These are phyloP conservation scores for Zosterops japonicus DNA, from an alignment of 2,113 vertebrate genomes.

Conservation along the genomic window DNA sequence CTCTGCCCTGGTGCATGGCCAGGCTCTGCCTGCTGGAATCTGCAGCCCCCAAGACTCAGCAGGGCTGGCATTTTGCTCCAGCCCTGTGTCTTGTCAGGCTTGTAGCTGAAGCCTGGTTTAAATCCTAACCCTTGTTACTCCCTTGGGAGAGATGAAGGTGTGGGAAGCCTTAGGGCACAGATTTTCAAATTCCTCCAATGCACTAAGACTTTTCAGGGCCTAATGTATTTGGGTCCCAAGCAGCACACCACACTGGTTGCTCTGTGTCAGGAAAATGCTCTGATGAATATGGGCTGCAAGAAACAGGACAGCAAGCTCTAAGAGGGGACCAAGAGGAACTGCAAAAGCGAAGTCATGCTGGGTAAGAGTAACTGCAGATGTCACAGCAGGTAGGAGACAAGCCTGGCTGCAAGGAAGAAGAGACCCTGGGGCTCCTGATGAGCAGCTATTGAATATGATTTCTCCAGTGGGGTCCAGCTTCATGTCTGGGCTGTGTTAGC, in stretches of 20 bases:
- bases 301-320: neutral
- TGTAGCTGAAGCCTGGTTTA: neutral
- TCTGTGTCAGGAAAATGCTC: neutral
- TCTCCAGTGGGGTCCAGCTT: neutral
- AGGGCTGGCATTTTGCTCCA: neutral
- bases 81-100: neutral
- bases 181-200: neutral
- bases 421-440: neutral
- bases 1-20: neutral
- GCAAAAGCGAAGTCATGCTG: neutral
- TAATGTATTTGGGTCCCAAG: neutral
- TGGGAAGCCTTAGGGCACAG: neutral
- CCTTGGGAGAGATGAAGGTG: neutral
- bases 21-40: neutral
- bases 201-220: neutral
- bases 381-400: neutral
- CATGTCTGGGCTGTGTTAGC: neutral
- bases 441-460: neutral
- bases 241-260: neutral
- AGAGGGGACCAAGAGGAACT: neutral
- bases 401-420: neutral
- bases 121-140: neutral
- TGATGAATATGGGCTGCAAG: neutral
- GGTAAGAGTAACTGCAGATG: neutral
- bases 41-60: neutral